These are phyloP conservation scores for Crocodylus rhombifer DNA, from an alignment of 2,797 vertebrate species.

Conservation along the genomic window DNA sequence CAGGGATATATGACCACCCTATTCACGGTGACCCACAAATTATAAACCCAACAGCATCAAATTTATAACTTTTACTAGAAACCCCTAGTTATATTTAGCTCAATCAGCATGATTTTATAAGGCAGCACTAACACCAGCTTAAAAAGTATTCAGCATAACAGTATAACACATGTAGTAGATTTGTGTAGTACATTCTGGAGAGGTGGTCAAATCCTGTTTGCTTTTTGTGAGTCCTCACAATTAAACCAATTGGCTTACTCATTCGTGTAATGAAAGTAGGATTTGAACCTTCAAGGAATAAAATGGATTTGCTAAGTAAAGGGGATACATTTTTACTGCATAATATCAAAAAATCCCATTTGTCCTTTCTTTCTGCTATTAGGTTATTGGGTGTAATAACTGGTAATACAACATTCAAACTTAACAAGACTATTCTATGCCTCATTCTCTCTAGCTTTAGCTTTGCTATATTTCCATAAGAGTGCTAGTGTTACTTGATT, in stretches of 20 bases:
- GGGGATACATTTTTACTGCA: conserved; percentile 28
- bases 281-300: conserved; percentile 67
- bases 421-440: neutral
- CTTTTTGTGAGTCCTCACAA: conserved; percentile 69
- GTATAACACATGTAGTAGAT: conserved; percentile 58
- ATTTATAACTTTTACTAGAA: neutral
- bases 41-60: conserved; percentile 16
- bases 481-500: neutral
- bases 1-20: too few relatives aligned
- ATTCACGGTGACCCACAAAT: neutral
- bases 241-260: conserved; percentile 71
- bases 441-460: neutral
- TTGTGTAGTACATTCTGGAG: conserved; percentile 20
- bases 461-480: neutral
- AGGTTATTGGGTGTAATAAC: neutral
- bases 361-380: neutral
- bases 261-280: conserved; percentile 50
- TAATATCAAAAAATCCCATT: neutral
- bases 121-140: conserved; percentile 18
- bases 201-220: conserved; percentile 64
- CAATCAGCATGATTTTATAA: conserved; percentile 1
- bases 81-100: neutral
- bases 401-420: neutral
- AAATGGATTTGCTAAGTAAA: conserved; percentile 61
- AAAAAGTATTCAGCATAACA: conserved; percentile 25